Base-by-base conservation (phyloP, 2,888 invertebrate genomes). In the Yponomeuta sedellus region DNA sequence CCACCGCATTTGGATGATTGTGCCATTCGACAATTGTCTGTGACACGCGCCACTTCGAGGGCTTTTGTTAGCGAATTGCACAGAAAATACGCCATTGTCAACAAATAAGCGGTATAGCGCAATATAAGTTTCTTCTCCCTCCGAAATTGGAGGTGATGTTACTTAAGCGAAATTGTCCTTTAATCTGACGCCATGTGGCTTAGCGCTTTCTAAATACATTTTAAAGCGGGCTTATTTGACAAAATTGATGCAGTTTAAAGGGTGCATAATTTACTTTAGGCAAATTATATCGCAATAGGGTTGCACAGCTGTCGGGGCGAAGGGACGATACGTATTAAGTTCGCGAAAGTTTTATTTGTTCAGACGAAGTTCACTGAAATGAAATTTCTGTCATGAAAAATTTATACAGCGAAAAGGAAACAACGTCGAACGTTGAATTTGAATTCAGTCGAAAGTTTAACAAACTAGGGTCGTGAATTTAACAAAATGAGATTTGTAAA, bases 201-300 rank as follows among this genome's bases (percentile, higher is more conserved):
- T 75, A 71, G 75, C 62, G 76, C 79, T 83, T 81, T 78, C 78
- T 81, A 77, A 70, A 70, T 70, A 83, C 79, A 82, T 84, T 84
- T 83, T 82, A 84, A 84, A 77, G 74, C 74, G 76, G 77, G 79
- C 82, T 79, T 87, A 88, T 88, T 87, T 85, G 82, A 77, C 74
- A 75, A 88, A 88, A 88, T 88, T 80, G 80, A 84, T 86, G 84
- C 85, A 86, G 81, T 85, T 85, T 79, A 87, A 85, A 85, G 90
- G 90, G 90, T 91, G 90, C 90, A 91, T 91, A 90, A 90, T 82
- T 89, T 88, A 83, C 83, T 85, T 85, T 81, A 71, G 71, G 80
- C 80, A 88, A 89, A 90, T 91, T 90, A 91, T 89, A 84, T 87
- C 82, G 83, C 84, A 82, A 88, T 90, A 84, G 88, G 83, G 82